These are phyloP conservation scores for Aspiorhynchus laticeps DNA, from an alignment of 2,113 vertebrate genomes.

Conservation along the genomic window DNA sequence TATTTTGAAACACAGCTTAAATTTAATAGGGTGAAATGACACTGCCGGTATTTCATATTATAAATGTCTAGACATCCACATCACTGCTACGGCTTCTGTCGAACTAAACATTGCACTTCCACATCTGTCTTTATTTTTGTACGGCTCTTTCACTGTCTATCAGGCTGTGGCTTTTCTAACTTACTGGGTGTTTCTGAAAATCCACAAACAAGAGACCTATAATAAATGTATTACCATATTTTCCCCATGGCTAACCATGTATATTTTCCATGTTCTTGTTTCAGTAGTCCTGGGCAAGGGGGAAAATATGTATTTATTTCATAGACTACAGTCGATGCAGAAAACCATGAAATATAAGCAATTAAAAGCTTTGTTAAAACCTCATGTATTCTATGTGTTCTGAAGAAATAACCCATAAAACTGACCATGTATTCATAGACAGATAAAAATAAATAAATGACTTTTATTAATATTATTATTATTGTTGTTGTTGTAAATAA, in stretches of 20 bases:
- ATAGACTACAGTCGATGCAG: neutral
- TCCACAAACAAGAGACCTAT: constrained; percentile 63
- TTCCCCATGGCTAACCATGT: constrained; percentile 66
- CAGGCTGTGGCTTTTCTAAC: constrained; percentile 64
- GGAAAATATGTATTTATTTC: constrained; percentile 57
- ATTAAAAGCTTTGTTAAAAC: constrained; percentile 4
- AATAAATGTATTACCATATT: constrained; percentile 67
- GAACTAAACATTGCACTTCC: constrained; percentile 64
- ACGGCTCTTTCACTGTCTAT: constrained; percentile 69
- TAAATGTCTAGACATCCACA: constrained; percentile 64
- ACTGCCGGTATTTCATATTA: constrained; percentile 59
- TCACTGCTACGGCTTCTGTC: constrained; percentile 57
- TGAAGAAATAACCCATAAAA: neutral
- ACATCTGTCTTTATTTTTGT: constrained; percentile 75
- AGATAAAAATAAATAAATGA: neutral
- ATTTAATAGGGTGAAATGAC: constrained; percentile 61
- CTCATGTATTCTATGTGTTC: neutral
- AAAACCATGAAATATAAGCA: constrained; percentile 42
- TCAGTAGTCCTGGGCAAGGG: constrained; percentile 51
- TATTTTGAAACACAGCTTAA: constrained; percentile 46
- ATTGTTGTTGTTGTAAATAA: no score
- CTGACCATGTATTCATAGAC: neutral
- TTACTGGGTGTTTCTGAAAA: constrained; percentile 65
- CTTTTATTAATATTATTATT: no score
- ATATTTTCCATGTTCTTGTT: constrained; percentile 55